Evolutionary conservation across 64 coral and sea anemone genomes (phyloP).

Genomic region (Stichodactyla helianthus): DNA sequence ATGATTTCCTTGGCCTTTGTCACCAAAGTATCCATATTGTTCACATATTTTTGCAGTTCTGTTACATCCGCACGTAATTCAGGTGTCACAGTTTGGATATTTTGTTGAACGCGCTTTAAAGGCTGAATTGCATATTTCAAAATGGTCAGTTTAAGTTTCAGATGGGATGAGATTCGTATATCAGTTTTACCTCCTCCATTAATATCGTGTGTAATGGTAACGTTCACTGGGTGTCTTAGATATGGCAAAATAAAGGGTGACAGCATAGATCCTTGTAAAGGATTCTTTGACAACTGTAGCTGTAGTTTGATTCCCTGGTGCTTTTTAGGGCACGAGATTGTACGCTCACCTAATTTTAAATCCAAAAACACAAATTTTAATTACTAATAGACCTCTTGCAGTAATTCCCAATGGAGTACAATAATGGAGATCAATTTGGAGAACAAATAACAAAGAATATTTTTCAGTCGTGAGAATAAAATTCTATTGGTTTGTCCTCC

Average conservation of each 20-base stretch:
- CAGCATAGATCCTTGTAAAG: neutral
- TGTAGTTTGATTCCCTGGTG: neutral
- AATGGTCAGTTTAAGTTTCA: conserved; percentile 3
- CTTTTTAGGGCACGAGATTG: neutral
- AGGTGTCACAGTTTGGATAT: neutral
- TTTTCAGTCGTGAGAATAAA: no score
- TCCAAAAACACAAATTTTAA: neutral
- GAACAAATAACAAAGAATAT: no score
- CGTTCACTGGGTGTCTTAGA: neutral
- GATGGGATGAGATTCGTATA: neutral
- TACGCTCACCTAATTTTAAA: neutral
- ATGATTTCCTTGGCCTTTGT: neutral
- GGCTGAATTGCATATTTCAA: neutral
- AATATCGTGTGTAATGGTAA: neutral
- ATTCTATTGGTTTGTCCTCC: no score
- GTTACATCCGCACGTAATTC: neutral
- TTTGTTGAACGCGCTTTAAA: neutral
- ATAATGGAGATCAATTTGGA: no score
- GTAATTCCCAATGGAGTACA: no score
- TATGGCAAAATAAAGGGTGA: neutral
- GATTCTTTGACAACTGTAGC: neutral
- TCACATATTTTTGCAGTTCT: neutral
- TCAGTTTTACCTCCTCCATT: conserved; percentile 4
- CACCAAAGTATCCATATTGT: neutral
- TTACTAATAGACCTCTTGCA: no score